These are phyloP conservation scores for Acrossocheilus fasciatus DNA, from an alignment of 2,797 vertebrate genomes.

Conservation along the genomic window DNA sequence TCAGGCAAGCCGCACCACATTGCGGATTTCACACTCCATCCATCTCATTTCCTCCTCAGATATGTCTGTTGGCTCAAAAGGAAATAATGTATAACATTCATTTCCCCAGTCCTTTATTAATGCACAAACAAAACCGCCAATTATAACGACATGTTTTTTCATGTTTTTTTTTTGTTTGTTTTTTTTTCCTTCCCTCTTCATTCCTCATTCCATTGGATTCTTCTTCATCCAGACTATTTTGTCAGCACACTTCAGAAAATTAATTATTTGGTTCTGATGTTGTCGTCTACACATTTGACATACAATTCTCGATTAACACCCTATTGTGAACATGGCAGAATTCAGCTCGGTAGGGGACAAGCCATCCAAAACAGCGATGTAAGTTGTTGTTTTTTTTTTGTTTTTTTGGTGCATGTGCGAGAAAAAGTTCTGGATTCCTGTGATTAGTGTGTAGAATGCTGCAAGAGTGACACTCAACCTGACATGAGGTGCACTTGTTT, in stretches of 20 bases:
- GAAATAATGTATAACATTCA: constrained; percentile 68
- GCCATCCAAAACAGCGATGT: neutral
- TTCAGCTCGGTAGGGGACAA: neutral
- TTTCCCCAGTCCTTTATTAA: constrained; percentile 67
- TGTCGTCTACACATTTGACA: constrained; percentile 24
- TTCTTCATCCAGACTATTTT: constrained; percentile 22
- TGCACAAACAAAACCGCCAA: constrained; percentile 58
- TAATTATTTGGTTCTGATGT: constrained; percentile 34
- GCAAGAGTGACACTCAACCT: constrained; percentile 44
- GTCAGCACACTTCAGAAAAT: constrained; percentile 28
- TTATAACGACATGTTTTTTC: constrained; percentile 22
- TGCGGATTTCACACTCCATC: constrained; percentile 72
- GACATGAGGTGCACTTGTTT: constrained; percentile 47
- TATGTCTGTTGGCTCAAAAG: constrained; percentile 48
- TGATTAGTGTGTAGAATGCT: constrained; percentile 44
- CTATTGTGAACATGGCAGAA: neutral
- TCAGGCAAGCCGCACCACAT: constrained; percentile 65
- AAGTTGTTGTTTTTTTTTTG: neutral
- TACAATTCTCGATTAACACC: constrained; percentile 29
- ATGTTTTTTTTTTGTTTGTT: neutral
- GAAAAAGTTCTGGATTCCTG: constrained; percentile 25
- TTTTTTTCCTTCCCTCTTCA: neutral
- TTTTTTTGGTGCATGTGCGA: neutral
- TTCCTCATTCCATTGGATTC: neutral
- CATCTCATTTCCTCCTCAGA: constrained; percentile 68